Conservation (phyloP, 1,140 invertebrate genomes). For the Zophobas morio region DNA sequence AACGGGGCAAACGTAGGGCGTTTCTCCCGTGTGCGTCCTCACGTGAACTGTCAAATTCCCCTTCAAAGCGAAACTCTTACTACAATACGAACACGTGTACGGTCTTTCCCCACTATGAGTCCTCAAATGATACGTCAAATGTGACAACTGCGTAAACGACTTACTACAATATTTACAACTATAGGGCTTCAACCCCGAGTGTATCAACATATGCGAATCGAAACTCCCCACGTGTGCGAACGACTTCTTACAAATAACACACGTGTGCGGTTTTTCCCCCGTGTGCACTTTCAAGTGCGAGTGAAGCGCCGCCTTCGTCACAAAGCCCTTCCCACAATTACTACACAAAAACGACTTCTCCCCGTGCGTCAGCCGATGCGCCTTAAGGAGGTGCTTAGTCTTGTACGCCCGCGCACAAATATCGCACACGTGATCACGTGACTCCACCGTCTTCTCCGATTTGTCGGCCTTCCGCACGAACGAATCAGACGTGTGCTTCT, state of each 20-base stretch:
- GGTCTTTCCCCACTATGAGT: conserved; percentile 57
- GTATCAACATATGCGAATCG: conserved; percentile 91
- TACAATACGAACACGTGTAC: conserved; percentile 67
- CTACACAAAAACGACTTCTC: conserved; percentile 56
- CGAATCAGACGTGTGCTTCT: conserved; percentile 26
- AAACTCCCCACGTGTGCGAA: conserved; percentile 66
- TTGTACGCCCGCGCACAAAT: conserved; percentile 53
- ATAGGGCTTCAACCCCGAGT: conserved; percentile 93
- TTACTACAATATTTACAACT: conserved; percentile 75
- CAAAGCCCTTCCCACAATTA: conserved; percentile 57
- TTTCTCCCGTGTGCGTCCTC: conserved; percentile 62
- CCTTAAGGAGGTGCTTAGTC: conserved; percentile 53
- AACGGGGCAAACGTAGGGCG: conserved; percentile 58
- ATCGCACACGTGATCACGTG: conserved; percentile 46
- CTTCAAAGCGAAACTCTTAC: conserved; percentile 67
- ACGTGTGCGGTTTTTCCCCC: conserved; percentile 56
- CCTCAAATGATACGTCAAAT: conserved; percentile 56
- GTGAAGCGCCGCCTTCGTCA: conserved; percentile 53
- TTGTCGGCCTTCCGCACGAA: conserved; percentile 14
- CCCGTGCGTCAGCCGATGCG: conserved; percentile 55
- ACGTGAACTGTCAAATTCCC: conserved; percentile 64
- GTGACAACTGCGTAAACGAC: conserved; percentile 65
- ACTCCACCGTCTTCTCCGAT: conserved; percentile 1
- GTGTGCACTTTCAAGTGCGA: conserved; percentile 57
- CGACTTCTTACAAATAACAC: conserved; percentile 55